Evolutionary conservation across 2,113 vertebrate genomes (phyloP).

Genomic region (Speoplatyrhinus poulsoni): DNA sequence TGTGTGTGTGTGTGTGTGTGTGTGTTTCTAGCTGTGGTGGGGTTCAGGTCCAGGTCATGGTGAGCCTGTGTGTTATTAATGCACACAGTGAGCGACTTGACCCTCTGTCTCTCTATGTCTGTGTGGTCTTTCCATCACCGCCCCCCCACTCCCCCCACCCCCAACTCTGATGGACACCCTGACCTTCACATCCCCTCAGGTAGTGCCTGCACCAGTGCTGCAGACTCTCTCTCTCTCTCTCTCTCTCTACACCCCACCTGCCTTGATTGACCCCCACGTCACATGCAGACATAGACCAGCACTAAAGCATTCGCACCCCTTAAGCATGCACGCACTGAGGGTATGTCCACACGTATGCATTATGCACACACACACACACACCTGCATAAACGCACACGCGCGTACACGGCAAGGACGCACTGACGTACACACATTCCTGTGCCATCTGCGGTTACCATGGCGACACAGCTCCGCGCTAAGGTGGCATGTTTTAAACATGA

Average conservation of each 20-base stretch:
- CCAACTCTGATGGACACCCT: slow-evolving; percentile 28
- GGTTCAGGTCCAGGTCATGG: slow-evolving; percentile 32
- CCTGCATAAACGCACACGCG: slow-evolving; percentile 4
- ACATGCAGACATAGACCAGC: not conserved
- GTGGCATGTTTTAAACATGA: slow-evolving; percentile 57
- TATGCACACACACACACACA: slow-evolving; percentile 3
- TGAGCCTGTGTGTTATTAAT: slow-evolving; percentile 36
- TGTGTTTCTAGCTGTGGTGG: not conserved
- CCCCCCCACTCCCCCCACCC: slow-evolving; percentile 9
- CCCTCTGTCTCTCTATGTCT: slow-evolving; percentile 18
- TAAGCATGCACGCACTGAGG: not conserved
- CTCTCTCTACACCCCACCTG: not conserved
- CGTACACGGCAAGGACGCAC: too few species aligned
- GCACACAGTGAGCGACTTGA: slow-evolving; percentile 14
- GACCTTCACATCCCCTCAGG: slow-evolving; percentile 42
- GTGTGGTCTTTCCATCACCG: slow-evolving; percentile 2
- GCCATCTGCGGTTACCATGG: slow-evolving; percentile 38
- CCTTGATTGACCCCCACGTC: not conserved
- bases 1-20: too few species aligned
- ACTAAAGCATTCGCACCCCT: too few species aligned
- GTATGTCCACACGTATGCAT: not conserved
- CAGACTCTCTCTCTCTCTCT: slow-evolving; percentile 8
- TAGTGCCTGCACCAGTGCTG: slow-evolving; percentile 3
- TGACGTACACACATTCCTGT: not conserved
- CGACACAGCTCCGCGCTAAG: slow-evolving; percentile 19